Evolutionary conservation across 2,113 vertebrate species (phyloP).

Genomic region (Microcebus murinus): DNA sequence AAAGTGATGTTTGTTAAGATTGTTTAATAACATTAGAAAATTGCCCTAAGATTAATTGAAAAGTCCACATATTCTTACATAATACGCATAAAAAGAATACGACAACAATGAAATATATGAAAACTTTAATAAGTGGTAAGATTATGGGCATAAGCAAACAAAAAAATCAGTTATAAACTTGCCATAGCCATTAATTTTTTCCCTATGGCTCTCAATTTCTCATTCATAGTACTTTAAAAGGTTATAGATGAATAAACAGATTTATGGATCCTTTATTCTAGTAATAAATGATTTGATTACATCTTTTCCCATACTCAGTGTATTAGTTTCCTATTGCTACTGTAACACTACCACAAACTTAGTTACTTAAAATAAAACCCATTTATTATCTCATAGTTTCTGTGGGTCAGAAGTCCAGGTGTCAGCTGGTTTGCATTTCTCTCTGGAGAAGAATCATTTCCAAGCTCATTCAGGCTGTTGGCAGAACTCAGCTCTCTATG

Average conservation of each 20-base stretch:
- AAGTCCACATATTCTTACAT: background rate
- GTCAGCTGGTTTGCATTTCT: background rate
- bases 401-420: background rate
- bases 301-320: background rate
- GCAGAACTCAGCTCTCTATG: background rate
- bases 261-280: background rate
- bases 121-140: background rate
- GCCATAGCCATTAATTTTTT: conserved; percentile 16
- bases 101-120: background rate
- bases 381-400: background rate
- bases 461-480: background rate
- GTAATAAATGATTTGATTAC: background rate
- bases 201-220: background rate
- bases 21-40: conserved; percentile 15
- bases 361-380: background rate
- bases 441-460: background rate
- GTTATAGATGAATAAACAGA: background rate
- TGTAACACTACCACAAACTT: background rate
- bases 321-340: background rate
- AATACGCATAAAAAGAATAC: background rate
- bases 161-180: conserved; percentile 10
- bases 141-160: background rate
- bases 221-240: conserved; percentile 13
- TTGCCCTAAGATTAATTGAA: background rate
- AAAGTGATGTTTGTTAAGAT: background rate